A percentile compares a stretch with the other conserved stretches of the same genome.
These are phyloP conservation scores for Arothron firmamentum DNA, from an alignment of 2,113 vertebrate genomes.

Conservation along the genomic window DNA sequence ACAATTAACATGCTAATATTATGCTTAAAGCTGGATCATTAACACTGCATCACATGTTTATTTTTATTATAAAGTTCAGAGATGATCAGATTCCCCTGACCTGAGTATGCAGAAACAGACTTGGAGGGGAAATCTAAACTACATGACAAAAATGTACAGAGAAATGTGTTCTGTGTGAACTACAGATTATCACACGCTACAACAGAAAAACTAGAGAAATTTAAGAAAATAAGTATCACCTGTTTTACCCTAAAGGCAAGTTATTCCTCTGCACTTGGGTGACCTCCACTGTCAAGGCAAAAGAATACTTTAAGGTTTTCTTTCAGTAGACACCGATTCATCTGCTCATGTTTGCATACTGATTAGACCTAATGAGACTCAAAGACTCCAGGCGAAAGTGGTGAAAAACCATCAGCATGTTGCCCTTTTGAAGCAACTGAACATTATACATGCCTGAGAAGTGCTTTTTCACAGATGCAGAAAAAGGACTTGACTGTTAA, in stretches of 20 bases:
- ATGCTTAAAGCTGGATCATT: too few species aligned
- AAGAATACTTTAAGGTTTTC: slow-evolving; percentile 27
- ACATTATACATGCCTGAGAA: not conserved
- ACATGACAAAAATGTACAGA: too few species aligned
- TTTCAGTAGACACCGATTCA: slow-evolving; percentile 16
- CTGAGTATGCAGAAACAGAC: too few species aligned
- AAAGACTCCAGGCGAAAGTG: slow-evolving; percentile 33
- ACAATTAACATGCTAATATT: too few species aligned
- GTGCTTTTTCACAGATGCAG: not conserved
- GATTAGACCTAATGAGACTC: slow-evolving; percentile 53
- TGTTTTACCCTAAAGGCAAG: slow-evolving; percentile 20
- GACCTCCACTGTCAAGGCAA: slow-evolving; percentile 37
- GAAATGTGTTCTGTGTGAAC: too few species aligned
- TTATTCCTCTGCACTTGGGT: slow-evolving; percentile 23
- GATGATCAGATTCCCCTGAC: too few species aligned
- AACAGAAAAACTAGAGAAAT: not conserved
- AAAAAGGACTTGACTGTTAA: not conserved
- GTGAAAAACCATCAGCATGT: slow-evolving; percentile 34
- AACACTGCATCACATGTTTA: too few species aligned
- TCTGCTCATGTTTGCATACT: slow-evolving; percentile 25
- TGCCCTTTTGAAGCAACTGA: slow-evolving; percentile 17
- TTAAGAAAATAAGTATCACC: slow-evolving; percentile 4
- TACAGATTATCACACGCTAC: not conserved
- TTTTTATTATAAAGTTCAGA: too few species aligned
- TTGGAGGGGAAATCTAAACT: too few species aligned